Base-by-base conservation (phyloP, 92 coral and sea anemone species). In the Parazoanthus darwini region DNA sequence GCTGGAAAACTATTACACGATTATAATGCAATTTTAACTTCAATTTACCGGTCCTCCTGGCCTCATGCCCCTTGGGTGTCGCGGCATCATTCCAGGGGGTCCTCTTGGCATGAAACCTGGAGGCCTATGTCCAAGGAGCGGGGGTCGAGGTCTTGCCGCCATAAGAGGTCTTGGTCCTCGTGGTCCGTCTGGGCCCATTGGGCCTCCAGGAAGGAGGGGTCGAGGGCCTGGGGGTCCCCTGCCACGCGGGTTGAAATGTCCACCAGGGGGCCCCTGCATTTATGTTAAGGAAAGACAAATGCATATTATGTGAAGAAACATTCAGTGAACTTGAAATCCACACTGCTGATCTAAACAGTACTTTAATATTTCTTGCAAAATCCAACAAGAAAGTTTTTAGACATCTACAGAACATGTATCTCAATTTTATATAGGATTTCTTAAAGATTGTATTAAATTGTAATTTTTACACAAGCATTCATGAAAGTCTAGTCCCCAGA, bases 81-180 rank as follows among this genome's bases (percentile, higher is more conserved):
- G 63, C 26, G 63, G 87, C 43, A 72, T 73, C 78, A 84, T 84
- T 43, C 87, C 87, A n/a, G 78, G 87, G 65, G 87, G 87, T n/a
- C 87, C 87, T 33, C 87, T 33, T 35, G 63, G 77, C 87, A 84
- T 72, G 23, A 84, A 43, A 46, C 63, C 63, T 25, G 78, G 87
- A n/a, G 87, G 87, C 29, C 79, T 22, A n/a, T 84, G 59, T 70
- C 87, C 87, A 25, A 84, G 68, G 44, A 70, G 67, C 26, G 87
- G 87, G 66, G 87, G 87, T 10, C 87, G 70, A 9, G 87, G 87
- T 48, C 87, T 84, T 71, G 94, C 84, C 1, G 89, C 89, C 94
- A 94, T 91, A 23, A 93, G 91, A 5, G 95, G 95, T 46, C 90
- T 91, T 42, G 93, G 94, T 39, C 87, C 90, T 18, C 85, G 78